Evolutionary conservation across 2,113 vertebrate genomes (phyloP).

Genomic region (Hyla sarda): DNA sequence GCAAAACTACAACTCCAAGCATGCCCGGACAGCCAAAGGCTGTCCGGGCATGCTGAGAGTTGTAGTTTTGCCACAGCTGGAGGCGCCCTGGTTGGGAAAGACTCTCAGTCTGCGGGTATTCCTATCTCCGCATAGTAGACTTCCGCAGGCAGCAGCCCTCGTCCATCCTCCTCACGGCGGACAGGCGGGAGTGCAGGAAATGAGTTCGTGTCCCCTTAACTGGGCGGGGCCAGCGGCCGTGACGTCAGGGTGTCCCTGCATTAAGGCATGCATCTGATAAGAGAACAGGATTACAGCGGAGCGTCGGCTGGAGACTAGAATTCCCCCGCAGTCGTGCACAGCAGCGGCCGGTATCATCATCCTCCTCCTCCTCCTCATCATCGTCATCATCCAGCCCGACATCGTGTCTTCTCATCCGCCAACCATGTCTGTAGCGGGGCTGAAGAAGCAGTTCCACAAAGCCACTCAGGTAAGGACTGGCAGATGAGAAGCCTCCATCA

Average conservation of each 20-base stretch:
- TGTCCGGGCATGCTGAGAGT: too few relatives aligned
- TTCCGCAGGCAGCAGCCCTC: too few relatives aligned
- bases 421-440: slow-evolving; percentile 84
- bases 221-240: slow-evolving; percentile 63
- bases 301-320: slow-evolving; percentile 36
- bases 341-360: too few relatives aligned
- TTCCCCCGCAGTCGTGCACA: slow-evolving; percentile 2
- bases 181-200: background rate
- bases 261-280: slow-evolving; percentile 57
- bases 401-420: background rate
- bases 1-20: too few relatives aligned
- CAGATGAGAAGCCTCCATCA: background rate
- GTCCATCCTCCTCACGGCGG: too few relatives aligned
- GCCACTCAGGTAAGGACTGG: slow-evolving; percentile 79
- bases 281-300: slow-evolving; percentile 17
- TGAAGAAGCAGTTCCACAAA: slow-evolving; percentile 90
- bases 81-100: too few relatives aligned
- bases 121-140: too few relatives aligned
- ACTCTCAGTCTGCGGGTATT: too few relatives aligned
- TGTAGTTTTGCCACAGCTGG: too few relatives aligned
- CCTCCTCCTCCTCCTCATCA: background rate
- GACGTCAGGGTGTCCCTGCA: slow-evolving; percentile 75
- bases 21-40: too few relatives aligned
- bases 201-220: slow-evolving; percentile 65
- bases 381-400: background rate